Conservation (phyloP, 2,797 vertebrate species). For the Coregonus suidteri region DNA sequence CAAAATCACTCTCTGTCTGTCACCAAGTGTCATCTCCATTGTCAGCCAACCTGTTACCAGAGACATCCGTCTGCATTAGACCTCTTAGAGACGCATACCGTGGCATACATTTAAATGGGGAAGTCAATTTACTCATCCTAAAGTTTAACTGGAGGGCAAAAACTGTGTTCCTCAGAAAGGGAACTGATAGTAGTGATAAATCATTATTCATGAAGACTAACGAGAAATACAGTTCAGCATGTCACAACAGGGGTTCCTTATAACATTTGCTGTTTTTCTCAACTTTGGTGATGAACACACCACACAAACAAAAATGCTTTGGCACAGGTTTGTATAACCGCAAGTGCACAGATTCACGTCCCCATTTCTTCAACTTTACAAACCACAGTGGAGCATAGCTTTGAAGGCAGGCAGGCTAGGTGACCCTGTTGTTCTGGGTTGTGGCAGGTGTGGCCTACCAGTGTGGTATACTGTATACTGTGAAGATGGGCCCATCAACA, state of each 20-base stretch:
- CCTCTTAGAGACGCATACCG: neutral
- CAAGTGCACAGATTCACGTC: slow-evolving; percentile 29
- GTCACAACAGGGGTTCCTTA: neutral
- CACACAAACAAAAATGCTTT: neutral
- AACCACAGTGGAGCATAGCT: slow-evolving; percentile 26
- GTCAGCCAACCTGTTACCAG: neutral
- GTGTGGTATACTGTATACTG: slow-evolving; percentile 45
- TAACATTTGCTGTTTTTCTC: neutral
- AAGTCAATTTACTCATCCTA: neutral
- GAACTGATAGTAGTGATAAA: slow-evolving; percentile 6
- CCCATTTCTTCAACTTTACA: slow-evolving; percentile 23
- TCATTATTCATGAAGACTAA: neutral
- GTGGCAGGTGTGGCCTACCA: slow-evolving; percentile 70
- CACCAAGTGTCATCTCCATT: neutral
- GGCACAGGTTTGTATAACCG: neutral
- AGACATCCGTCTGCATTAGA: neutral
- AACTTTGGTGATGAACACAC: neutral
- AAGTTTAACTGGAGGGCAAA: slow-evolving; percentile 5
- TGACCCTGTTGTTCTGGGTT: slow-evolving; percentile 33
- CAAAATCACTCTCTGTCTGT: neutral
- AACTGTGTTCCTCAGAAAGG: neutral
- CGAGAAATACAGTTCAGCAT: neutral
- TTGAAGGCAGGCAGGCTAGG: slow-evolving; percentile 8
- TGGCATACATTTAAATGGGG: slow-evolving; percentile 1
- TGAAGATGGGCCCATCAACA: neutral